Percentiles rank a stretch among this genome's conserved stretches.
phyloP scores from a whole-genome alignment of 2,113 vertebrate genomes.

The Zosterops borbonicus region DNA sequence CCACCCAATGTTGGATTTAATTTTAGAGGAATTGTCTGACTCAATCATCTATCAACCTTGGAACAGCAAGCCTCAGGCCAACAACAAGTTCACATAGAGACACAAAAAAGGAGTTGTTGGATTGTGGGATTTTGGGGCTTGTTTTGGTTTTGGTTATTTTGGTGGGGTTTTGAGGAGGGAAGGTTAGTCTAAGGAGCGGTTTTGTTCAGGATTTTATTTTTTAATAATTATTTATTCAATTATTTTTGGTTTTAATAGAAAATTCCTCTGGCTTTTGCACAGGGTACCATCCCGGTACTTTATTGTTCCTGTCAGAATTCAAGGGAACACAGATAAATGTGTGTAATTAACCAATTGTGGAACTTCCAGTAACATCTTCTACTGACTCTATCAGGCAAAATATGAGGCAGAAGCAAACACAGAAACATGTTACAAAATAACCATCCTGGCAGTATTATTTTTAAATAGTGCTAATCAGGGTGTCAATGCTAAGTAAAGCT shows the following conservation, averaged over 20 bases:
- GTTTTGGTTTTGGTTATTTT: background rate
- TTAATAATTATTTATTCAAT: background rate
- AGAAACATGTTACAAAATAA: background rate
- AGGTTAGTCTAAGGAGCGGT: background rate
- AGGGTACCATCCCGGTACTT: background rate
- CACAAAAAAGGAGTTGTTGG: background rate
- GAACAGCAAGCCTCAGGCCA: background rate
- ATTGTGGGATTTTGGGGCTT: background rate
- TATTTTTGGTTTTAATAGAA: background rate
- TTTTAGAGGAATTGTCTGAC: background rate
- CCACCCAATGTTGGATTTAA: background rate
- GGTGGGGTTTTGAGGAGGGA: background rate
- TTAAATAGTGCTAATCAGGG: background rate
- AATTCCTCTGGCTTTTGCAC: background rate
- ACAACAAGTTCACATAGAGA: background rate
- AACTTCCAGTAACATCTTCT: background rate
- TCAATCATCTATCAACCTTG: background rate
- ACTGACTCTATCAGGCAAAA: background rate
- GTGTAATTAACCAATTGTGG: background rate
- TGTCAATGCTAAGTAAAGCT: accelerated
- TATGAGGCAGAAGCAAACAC: background rate
- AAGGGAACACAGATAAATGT: background rate
- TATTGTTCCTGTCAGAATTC: background rate
- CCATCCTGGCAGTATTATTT: background rate
- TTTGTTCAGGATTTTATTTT: background rate